Percentiles rank a stretch among this genome's conserved stretches.
These are phyloP conservation scores for Linepithema humile DNA, from an alignment of 1,140 invertebrate genomes.

Conservation along the genomic window DNA sequence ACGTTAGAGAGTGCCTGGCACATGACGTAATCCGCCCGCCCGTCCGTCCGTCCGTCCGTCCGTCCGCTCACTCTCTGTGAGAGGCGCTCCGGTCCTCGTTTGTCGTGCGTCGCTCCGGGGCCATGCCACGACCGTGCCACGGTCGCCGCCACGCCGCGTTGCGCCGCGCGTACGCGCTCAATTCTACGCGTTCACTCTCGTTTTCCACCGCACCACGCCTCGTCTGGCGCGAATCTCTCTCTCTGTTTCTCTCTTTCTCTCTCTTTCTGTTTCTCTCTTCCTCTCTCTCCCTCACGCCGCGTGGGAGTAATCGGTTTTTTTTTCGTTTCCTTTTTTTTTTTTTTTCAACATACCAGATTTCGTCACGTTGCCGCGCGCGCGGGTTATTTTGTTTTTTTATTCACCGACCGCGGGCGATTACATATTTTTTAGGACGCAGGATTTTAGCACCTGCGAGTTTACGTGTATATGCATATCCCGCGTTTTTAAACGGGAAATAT, in stretches of 20 bases:
- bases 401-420: conserved; percentile 40
- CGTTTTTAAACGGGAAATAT: neutral
- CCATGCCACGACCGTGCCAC: conserved; percentile 51
- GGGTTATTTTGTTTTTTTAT: conserved; percentile 16
- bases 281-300: no score
- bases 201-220: conserved; percentile 61
- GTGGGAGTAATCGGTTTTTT: conserved; percentile 43
- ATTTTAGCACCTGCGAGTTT: conserved; percentile 29
- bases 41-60: conserved; percentile 15
- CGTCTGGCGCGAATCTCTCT: conserved; percentile 30
- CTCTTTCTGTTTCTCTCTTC: conserved; percentile 30
- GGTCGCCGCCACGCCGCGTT: conserved; percentile 43
- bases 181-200: conserved; percentile 68
- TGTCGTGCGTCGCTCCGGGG: conserved; percentile 64
- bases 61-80: conserved; percentile 35
- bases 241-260: conserved; percentile 11
- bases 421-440: neutral
- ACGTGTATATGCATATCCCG: neutral
- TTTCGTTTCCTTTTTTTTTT: conserved; percentile 11
- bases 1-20: conserved; percentile 78
- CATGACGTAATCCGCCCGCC: conserved; percentile 77
- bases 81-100: conserved; percentile 73
- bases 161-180: conserved; percentile 57
- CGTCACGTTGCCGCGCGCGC: conserved; percentile 35
- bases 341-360: conserved; percentile 26